Percentiles rank a stretch among this genome's conserved stretches.
These are phyloP conservation scores for Eulemur coronatus DNA, from an alignment of 2,797 vertebrate species.

Conservation along the genomic window DNA sequence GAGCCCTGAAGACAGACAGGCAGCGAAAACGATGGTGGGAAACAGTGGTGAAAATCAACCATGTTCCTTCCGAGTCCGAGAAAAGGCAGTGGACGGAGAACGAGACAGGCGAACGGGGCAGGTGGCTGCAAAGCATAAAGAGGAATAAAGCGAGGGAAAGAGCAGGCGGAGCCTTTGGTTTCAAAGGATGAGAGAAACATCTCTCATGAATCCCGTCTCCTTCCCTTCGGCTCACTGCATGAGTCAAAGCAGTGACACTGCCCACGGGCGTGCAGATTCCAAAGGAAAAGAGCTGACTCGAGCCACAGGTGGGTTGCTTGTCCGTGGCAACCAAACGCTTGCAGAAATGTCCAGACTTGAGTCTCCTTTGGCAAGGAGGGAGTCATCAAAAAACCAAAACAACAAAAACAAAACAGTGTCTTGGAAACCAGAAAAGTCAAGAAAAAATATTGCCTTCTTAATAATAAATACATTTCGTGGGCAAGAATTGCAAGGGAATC, in stretches of 20 bases:
- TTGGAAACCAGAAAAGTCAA: conserved; percentile 57
- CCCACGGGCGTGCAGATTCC: not conserved
- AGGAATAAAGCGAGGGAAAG: not conserved
- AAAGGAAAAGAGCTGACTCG: not conserved
- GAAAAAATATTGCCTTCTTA: conserved; percentile 78
- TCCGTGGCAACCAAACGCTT: not conserved
- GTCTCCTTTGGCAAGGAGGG: not conserved
- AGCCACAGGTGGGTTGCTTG: not conserved
- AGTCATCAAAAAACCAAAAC: not conserved
- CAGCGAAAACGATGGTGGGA: not conserved
- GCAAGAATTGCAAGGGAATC: conserved; percentile 66
- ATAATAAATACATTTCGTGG: conserved; percentile 77
- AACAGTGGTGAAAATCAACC: not conserved
- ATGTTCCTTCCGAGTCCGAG: not conserved
- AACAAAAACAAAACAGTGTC: not conserved
- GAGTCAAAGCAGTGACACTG: not conserved
- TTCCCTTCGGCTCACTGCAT: not conserved
- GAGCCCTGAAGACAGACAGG: not conserved
- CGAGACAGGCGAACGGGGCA: not conserved
- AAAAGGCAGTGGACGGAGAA: not conserved
- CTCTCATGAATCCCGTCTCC: not conserved
- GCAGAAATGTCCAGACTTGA: not conserved
- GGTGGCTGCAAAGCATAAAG: not conserved
- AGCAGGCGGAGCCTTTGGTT: not conserved
- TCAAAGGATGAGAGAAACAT: not conserved